Conservation (phyloP, 2,797 vertebrate species). For the Semotilus atromaculatus region DNA sequence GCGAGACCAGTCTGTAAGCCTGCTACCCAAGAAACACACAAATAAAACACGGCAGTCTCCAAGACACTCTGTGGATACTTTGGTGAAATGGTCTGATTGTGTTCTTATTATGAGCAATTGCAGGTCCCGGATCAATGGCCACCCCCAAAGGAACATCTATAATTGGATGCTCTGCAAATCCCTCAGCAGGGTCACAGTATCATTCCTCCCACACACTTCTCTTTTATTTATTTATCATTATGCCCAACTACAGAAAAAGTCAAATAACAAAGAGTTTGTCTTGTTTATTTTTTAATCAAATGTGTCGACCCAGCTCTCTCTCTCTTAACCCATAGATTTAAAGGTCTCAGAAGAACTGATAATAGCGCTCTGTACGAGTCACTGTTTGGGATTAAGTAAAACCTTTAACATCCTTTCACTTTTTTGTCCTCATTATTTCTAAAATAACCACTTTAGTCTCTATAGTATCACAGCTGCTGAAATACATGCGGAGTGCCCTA, state of each 20-base stretch:
- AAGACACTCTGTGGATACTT: neutral
- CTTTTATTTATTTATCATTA: neutral
- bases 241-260: neutral
- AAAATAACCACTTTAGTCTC: slow-evolving; percentile 7
- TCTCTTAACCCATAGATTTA: neutral
- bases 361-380: neutral
- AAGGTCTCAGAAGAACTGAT: neutral
- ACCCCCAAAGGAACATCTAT: slow-evolving; percentile 46
- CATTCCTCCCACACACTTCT: slow-evolving; percentile 17
- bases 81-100: slow-evolving; percentile 4
- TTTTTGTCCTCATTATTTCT: slow-evolving; percentile 28
- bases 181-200: slow-evolving; percentile 25
- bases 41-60: neutral
- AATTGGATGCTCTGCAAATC: slow-evolving; percentile 37
- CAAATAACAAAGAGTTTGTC: neutral
- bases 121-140: slow-evolving; percentile 35
- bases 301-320: neutral
- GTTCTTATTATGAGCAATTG: slow-evolving; percentile 43
- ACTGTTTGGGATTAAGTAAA: neutral
- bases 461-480: neutral
- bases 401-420: neutral
- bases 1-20: neutral
- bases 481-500: slow-evolving; percentile 28
- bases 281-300: neutral
- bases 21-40: slow-evolving; percentile 9